These are phyloP conservation scores for Gulo gulo DNA, from an alignment of 2,113 vertebrate species.

Conservation along the genomic window DNA sequence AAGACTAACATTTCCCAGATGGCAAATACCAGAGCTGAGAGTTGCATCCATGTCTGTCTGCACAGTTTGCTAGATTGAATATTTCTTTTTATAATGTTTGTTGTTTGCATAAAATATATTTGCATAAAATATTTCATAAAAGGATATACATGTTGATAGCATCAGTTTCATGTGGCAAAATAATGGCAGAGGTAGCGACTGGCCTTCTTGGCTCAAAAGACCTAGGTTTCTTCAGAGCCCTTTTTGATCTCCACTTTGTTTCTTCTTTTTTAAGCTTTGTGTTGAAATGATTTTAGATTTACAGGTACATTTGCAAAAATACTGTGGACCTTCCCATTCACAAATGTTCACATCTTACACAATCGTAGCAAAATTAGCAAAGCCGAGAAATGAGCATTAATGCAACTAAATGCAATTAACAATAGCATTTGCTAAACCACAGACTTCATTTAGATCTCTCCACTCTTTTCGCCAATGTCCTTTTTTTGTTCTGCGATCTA, in stretches of 20 bases:
- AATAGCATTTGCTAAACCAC: not conserved
- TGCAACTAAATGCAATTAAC: not conserved
- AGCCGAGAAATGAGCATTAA: not conserved
- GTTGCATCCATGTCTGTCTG: not conserved
- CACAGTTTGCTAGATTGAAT: not conserved
- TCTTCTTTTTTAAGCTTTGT: not conserved
- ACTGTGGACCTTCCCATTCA: not conserved
- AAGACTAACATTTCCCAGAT: not conserved
- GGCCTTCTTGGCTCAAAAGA: not conserved
- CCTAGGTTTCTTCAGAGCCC: not conserved
- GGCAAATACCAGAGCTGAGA: not conserved
- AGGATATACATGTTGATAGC: not conserved
- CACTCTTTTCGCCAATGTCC: not conserved
- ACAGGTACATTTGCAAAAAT: not conserved
- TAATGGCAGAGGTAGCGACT: not conserved
- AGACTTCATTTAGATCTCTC: not conserved
- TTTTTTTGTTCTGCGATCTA: not conserved
- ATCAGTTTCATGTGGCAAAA: not conserved
- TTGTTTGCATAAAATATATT: not conserved
- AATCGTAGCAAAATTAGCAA: not conserved
- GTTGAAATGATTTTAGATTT: not conserved
- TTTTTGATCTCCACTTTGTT: not conserved
- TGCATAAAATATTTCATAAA: not conserved
- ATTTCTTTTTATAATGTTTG: not conserved
- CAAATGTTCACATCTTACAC: not conserved